Evolutionary conservation across 2,888 invertebrate genomes (phyloP), one percentile per base, ranked within the genome.

Genomic region (Hirtodrosophila duncani): DNA sequence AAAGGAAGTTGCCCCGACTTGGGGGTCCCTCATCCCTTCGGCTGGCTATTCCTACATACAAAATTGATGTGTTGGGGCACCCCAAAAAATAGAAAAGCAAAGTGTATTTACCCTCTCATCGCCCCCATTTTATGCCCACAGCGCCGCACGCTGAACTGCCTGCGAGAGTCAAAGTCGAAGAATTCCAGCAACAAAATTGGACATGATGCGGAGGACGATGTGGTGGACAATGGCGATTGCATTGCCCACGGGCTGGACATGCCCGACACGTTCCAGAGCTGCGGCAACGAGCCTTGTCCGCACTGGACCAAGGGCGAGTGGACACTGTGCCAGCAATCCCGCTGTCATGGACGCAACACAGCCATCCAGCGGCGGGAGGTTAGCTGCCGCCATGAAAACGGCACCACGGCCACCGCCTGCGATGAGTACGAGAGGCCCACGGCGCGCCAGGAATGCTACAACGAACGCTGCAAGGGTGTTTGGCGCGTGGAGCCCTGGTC

Each of bases 401-500:
- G 68, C 23, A 85, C 78, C 9, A 9, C 38, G 21, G 68, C 72
- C 49, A 63, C 7, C 14, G 51, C 52, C 29, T 98, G 97, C 84
- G 92, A 93, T 72, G 90, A 91, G 63, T 88, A 90, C 57, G 89
- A 90, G 20, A 91, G 90, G 75, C 98, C 98, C 0, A 89, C 92
- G 38, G 91, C 92, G 68, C 90, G 91, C 18, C 92, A 92, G 82
- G 93, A 95, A 81, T 97, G 97, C 82, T 90, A 91, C 79, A 94
- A 92, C 81, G 90, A 92, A 62, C 91, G 91, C n/a, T 98, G 97
- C 88, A 92, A 91, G 78, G 94, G 97, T 0, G 91, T 93, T 38
- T 99, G 98, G 98, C 91, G 92, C 55, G 92, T 94, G 3, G 95
- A 96, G 5, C 91, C 94, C 48, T 98, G 98, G 98, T 96, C 96